A percentile compares a stretch with the other conserved stretches of the same genome.
Evolutionary conservation across 2,888 invertebrate species (phyloP).

Genomic region (Poecilobothrus nobilitatus): DNA sequence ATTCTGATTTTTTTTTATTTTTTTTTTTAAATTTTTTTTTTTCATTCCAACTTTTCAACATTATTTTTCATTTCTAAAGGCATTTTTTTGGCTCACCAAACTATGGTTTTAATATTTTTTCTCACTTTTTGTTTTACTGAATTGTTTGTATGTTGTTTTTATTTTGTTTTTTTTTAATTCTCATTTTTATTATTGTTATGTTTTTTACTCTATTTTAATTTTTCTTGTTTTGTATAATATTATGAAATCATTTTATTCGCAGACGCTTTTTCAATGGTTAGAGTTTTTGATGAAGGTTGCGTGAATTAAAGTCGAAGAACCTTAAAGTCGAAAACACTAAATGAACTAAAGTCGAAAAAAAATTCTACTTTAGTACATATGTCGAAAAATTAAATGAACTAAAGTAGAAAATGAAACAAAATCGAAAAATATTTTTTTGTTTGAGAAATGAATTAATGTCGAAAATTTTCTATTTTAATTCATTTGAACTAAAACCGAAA

Average conservation of each 20-base stretch:
- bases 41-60: background rate
- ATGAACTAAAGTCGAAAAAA: no score
- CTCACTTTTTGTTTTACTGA: background rate
- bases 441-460: no score
- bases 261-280: background rate
- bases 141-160: background rate
- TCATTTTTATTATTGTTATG: background rate
- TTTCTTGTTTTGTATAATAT: background rate
- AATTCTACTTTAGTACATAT: no score
- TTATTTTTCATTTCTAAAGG: constrained; percentile 1
- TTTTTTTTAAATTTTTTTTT: background rate
- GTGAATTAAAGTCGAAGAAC: no score
- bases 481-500: no score
- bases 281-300: no score
- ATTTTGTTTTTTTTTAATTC: background rate
- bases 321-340: no score
- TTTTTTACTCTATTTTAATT: background rate
- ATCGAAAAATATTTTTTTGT: no score
- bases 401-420: no score
- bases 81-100: constrained; percentile 4
- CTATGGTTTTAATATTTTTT: background rate
- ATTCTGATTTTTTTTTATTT: background rate
- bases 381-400: no score
- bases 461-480: no score
- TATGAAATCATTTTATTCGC: background rate